These are phyloP conservation scores for Suncus etruscus DNA, from an alignment of 2,113 vertebrate species.

Conservation along the genomic window DNA sequence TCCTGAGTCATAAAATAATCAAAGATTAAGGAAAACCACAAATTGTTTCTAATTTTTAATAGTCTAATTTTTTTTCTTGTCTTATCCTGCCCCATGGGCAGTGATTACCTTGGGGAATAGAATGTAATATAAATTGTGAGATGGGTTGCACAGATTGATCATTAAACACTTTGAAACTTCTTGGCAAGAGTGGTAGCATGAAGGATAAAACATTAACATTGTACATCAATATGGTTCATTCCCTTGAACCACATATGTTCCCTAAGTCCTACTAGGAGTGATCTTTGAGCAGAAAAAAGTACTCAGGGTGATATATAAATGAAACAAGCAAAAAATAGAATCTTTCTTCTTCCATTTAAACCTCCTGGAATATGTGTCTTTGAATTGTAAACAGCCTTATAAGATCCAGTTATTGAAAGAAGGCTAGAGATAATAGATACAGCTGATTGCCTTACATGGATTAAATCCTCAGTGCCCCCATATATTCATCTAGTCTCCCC, in stretches of 20 bases:
- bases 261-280: too few species aligned
- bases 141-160: background rate
- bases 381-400: background rate
- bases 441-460: too few species aligned
- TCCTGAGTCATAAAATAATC: background rate
- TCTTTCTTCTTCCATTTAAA: background rate
- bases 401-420: background rate
- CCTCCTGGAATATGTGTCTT: background rate
- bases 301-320: too few species aligned
- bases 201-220: too few species aligned
- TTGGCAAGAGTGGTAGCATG: too few species aligned
- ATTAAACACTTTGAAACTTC: background rate
- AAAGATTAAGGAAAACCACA: background rate
- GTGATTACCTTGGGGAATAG: background rate
- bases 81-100: background rate
- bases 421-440: too few species aligned
- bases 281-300: too few species aligned
- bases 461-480: background rate
- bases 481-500: background rate
- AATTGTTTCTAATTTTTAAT: background rate
- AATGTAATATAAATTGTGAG: background rate
- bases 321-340: too few species aligned
- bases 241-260: too few species aligned
- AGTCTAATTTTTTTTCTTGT: constrained; percentile 4
- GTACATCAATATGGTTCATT: too few species aligned